Evolutionary conservation across 2,797 vertebrate genomes (phyloP).

Genomic region (Ctenopoma kingsleyae): DNA sequence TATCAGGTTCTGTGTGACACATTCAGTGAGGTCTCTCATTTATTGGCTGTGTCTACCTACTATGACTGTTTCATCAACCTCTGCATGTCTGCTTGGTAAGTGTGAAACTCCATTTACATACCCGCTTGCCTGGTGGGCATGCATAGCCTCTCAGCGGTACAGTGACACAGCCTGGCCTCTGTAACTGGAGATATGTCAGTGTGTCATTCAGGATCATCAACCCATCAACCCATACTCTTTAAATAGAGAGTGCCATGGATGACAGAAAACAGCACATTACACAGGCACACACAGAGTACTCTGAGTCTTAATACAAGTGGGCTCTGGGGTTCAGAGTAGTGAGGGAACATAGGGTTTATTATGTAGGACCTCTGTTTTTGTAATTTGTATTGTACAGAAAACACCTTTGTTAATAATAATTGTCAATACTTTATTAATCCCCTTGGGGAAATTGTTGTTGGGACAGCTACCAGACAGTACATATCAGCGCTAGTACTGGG

Average conservation of each 20-base stretch:
- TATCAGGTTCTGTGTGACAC: constrained; percentile 4
- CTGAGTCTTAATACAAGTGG: constrained; percentile 22
- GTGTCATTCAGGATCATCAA: constrained; percentile 72
- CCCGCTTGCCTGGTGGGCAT: constrained; percentile 41
- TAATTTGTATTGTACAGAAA: not conserved
- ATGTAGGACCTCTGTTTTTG: not conserved
- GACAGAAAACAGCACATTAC: constrained; percentile 61
- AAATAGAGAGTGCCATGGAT: constrained; percentile 72
- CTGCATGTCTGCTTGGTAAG: constrained; percentile 39
- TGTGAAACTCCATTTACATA: constrained; percentile 66
- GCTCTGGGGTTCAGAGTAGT: constrained; percentile 6
- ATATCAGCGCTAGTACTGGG: no score
- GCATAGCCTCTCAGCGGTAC: constrained; percentile 33
- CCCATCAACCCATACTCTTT: constrained; percentile 61
- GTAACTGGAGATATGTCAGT: constrained; percentile 83
- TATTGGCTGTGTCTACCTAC: not conserved
- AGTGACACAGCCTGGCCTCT: constrained; percentile 53
- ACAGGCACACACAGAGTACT: no score
- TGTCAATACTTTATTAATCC: no score
- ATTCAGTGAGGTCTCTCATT: constrained; percentile 13
- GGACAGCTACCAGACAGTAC: no score
- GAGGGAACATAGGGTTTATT: constrained; percentile 15
- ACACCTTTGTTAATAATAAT: not conserved
- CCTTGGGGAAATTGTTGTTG: no score
- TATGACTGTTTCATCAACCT: constrained; percentile 18